Evolutionary conservation across 2,888 invertebrate species (phyloP), one percentile per base, ranked within the genome.

Genomic region (Cosmopolites sordidus): DNA sequence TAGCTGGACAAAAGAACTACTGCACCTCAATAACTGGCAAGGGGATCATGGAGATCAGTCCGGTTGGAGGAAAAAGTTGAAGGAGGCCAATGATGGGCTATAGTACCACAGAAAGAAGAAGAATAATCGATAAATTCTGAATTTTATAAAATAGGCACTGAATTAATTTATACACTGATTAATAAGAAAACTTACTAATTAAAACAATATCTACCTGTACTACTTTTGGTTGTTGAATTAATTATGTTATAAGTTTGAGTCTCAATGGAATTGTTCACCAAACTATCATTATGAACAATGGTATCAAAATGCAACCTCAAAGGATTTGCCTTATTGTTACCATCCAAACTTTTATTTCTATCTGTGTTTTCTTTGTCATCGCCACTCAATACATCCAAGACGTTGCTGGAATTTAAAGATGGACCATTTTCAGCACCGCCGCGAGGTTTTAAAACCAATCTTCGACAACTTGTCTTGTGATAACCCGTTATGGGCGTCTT

Each of bases 391-490:
- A 56, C 33, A 30, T 63, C 62, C 22, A 63, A 47, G 43, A 64
- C 62, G 39, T 63, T 62, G 1, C 54, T 51, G 8, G 58, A 55
- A 54, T 51, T 55, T 14, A 59, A 41, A 1, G 54, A 49, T 0
- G 61, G 61, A 14, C 56, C 58, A 15, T 51, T 60, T 11, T 53
- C 53, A 3, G 9, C 16, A 29, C 30, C 51, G 1, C 59, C 55
- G 5, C 56, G 55, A 15, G 58, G 51, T 48, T 63, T 66, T 12
- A 66, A 43, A 1, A 66, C 48, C 48, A 66, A 48, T 11, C 63
- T 54, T 3, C 66, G 56, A 16, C 60, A 61, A 30, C 59, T 65
- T 2, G 60, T 61, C 52, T 63, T 64, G 9, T 58, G 44, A 40
- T 65, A 65, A 11, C 60, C 61, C 1, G 41, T 38, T 30, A 49